Evolutionary conservation across 2,888 invertebrate species (phyloP), one percentile per base, ranked within the genome.

Genomic region (Candidula unifasciata): DNA sequence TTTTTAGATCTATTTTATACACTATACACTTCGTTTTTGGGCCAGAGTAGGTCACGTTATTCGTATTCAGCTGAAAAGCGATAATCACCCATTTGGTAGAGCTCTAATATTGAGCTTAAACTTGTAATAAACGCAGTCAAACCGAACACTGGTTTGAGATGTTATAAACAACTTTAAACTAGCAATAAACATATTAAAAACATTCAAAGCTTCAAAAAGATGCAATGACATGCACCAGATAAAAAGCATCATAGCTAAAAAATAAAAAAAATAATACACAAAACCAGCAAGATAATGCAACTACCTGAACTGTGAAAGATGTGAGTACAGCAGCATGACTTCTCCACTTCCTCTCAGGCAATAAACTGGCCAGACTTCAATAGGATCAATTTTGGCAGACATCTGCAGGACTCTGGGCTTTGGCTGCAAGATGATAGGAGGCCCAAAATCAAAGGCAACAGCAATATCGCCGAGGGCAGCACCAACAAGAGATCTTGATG

Each of bases 321-420:
- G 16, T 88, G 83, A 86, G 69, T 90, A 91, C 0, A 89, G 86
- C 10, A 91, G 87, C 77, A 90, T 57, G 10, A 98, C 96, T 88
- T 97, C 96, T 1, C 97, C 98, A 92, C 97, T 97, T 0, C 97
- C 97, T 82, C 96, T 95, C 80, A 98, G 94, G 82, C 98, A 95
- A 82, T 96, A 95, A 82, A 97, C 95, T 0, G 96, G 96, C 96
- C 96, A 96, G 24, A 93, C 89, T 8, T 89, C 85, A 18, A 85
- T 44, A 5, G 78, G 66, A 3, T 87, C 85, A 16, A 76, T 74
- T 13, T 81, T 74, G 24, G 69, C 54, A 30, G 80, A 80, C 13
- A 84, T 76, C 3, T 78, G 86, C 10, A 86, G 69, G 1, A 60
- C 52, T 24, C 83, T 85, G 37, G 87, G 89, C 66, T 82, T 86